These are phyloP conservation scores for Plutella xylostella DNA, from an alignment of 2,888 invertebrate genomes.

Conservation along the genomic window DNA sequence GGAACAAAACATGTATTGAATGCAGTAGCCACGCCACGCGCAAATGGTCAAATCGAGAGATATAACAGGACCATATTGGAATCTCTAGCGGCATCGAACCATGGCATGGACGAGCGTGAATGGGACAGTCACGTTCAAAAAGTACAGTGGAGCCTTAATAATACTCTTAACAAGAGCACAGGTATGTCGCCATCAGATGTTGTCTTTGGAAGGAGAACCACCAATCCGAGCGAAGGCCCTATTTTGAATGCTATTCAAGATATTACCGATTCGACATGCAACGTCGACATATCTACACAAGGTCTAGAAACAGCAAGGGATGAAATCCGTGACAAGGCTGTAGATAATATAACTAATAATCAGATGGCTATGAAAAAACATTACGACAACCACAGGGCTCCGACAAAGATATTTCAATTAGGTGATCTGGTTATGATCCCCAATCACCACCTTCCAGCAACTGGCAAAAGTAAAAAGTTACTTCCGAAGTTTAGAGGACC, in stretches of 20 bases:
- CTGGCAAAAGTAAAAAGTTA: conserved; percentile 8
- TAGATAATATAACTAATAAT: not conserved
- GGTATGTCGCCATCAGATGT: conserved; percentile 14
- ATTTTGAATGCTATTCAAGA: conserved; percentile 5
- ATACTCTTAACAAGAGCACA: conserved; percentile 15
- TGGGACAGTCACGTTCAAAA: conserved; percentile 13
- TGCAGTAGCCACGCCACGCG: too few species aligned
- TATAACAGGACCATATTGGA: too few species aligned
- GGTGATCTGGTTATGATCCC: too few species aligned
- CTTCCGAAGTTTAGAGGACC: too few species aligned
- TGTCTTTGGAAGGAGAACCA: conserved; percentile 13
- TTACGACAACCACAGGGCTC: not conserved
- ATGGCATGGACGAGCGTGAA: conserved; percentile 1
- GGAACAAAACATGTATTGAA: conserved; percentile 14
- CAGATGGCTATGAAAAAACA: not conserved
- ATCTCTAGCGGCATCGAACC: conserved; percentile 6
- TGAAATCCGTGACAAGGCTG: not conserved
- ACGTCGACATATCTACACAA: too few species aligned
- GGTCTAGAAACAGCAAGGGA: too few species aligned
- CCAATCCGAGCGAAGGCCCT: conserved; percentile 4
- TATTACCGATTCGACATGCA: too few species aligned
- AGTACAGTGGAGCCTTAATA: conserved; percentile 16
- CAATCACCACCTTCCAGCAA: not conserved
- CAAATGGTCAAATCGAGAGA: too few species aligned
- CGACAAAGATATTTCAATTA: conserved; percentile 4